phyloP scores from a whole-genome alignment of 2,888 invertebrate species.

The Nymphalis urticae region DNA sequence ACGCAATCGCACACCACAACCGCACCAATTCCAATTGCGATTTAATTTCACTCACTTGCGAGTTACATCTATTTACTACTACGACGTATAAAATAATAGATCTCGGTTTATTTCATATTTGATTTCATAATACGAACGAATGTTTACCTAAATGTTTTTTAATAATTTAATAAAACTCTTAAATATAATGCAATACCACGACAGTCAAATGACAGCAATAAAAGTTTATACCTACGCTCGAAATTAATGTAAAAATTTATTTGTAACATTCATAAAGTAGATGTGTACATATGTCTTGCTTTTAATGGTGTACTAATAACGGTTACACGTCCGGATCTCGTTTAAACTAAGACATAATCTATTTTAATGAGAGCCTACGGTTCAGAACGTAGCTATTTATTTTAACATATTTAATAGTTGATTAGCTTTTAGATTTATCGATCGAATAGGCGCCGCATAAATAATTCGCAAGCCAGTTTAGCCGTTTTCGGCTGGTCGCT shows the following conservation, averaged over 20 bases:
- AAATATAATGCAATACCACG: not conserved
- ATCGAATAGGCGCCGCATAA: constrained; percentile 58
- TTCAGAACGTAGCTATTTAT: constrained; percentile 12
- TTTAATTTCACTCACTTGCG: constrained; percentile 17
- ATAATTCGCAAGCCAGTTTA: constrained; percentile 52
- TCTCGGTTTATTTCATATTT: no score
- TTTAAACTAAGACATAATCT: constrained; percentile 13
- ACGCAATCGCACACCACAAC: constrained; percentile 72
- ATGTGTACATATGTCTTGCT: not conserved
- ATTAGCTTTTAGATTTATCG: constrained; percentile 44
- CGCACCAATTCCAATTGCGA: constrained; percentile 29
- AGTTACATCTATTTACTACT: not conserved
- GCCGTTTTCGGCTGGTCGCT: not conserved
- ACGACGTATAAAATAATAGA: not conserved
- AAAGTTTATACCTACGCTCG: no score
- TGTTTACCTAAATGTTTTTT: not conserved
- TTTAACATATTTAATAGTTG: constrained; percentile 12
- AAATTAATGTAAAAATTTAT: not conserved
- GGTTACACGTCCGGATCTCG: constrained; percentile 16
- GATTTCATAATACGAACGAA: not conserved
- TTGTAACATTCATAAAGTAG: not conserved
- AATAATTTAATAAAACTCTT: not conserved
- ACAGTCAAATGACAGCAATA: not conserved
- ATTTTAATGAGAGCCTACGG: constrained; percentile 17
- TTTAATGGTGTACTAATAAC: constrained; percentile 12